Base-by-base conservation (phyloP, 2,113 vertebrate species). In the Thymallus thymallus region DNA sequence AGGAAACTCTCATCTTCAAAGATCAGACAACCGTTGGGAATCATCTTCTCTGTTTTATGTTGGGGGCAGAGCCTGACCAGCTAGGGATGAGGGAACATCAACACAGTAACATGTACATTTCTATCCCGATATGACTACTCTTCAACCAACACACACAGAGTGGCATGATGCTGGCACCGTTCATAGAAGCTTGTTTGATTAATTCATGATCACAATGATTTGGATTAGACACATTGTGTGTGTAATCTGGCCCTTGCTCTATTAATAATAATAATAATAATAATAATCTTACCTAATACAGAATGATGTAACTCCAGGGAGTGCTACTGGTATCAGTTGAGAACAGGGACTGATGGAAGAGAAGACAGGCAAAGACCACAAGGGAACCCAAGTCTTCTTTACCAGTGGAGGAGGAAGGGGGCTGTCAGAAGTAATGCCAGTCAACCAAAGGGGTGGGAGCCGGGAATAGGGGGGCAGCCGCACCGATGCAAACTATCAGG, bases 1-100 rank as follows among this genome's bases (percentile, higher is more conserved):
- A 98, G 94, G 89, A 99, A 98, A 89, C 95, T 98, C 87, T 98
- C 96, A 74, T 99, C 98, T 89, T 99, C 96, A 80, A 99, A 99
- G 93, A 97, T 97, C 89, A 99, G 91, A 94, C 95, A 98, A 75
- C 97, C 98, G 61, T 99, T 99, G 80, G 96, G 96, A 93, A 96
- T 97, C 97, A 99, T 99, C 88, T 93, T 97, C 48, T 18, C 48
- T 51, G 76, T 60, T 24, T 72, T 4, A 84, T 68, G 83, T 88
- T 88, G 63, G 51, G 73, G 64, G 10, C 74, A 76, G 48, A 83
- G 32, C 58, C 89, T 91, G 70, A 35, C 9, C n/a, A 63, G 3
- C 6, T 3, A 26, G 2, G 61, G 13, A 64, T 22, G 22, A 13
- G 14, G 14, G 46, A 51, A 16, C 13, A 14, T 51, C 2, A 51